Base-by-base conservation (phyloP, 1,140 invertebrate genomes). In the Drosophila kepulauana region DNA sequence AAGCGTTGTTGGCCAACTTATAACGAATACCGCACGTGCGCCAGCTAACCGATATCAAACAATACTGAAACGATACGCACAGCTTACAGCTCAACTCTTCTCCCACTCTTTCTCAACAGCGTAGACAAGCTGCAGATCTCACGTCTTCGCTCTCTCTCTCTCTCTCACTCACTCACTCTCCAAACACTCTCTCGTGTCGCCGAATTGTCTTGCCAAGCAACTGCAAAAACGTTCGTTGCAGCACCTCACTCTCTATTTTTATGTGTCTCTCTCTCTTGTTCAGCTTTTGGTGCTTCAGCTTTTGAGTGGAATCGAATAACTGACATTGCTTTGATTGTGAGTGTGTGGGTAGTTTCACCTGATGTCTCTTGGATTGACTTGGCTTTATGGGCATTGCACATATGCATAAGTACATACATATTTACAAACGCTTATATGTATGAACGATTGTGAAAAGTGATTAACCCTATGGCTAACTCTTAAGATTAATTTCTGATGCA, bases 121-220 rank as follows among this genome's bases (percentile, higher is more conserved):
- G 51, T 52, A 52, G 49, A 52, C 57, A 43, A 66, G 35, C 57
- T 79, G 82, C 58, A 86, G 84, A 86, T 88, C 28, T 49, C 58
- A 33, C n/a, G 30, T 15, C n/a, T 28, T 33, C 43, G 45, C 58
- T 46, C 52, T 8, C 38, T 43, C 4, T 28, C 4, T 28, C 46
- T 38, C 33, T 41, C 11, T 5, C 68, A 61, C 79, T 66, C 43
- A 41, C 38, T 61, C 57, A 15, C 72, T 20, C 15, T 56, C 7
- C 38, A 25, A 25, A 25, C 15, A 20, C 52, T 16, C 28, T 20
- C 52, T 35, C n/a, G 28, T 48, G 49, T 59, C 65, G 65, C 35
- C 65, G 46, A 59, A 56, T 51, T 59, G 58, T 68, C 65, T 68
- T 30, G 64, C 28, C 63, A 69, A 70, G 38, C 75, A 35, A 66